Evolutionary conservation across 35 echinoderm and acorn worm genomes (phyloP).

Genomic region (Apostichopus japonicus): DNA sequence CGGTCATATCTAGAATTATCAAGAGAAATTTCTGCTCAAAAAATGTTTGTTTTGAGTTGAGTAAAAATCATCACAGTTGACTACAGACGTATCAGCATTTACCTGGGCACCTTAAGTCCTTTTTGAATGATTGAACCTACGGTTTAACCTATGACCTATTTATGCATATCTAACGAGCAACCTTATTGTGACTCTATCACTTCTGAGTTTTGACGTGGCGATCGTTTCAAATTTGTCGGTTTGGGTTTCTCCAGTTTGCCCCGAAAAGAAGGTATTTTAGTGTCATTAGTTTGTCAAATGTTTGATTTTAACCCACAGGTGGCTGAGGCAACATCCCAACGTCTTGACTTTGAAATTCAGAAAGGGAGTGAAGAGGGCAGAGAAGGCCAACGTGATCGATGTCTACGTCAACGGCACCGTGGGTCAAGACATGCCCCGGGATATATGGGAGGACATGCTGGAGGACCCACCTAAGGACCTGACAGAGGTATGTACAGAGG

Average conservation of each 20-base stretch:
- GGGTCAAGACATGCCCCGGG: constrained; percentile 81
- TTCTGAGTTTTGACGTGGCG: background rate
- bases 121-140: too few relatives aligned
- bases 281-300: background rate
- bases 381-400: constrained; percentile 97
- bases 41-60: too few relatives aligned
- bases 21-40: too few relatives aligned
- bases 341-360: constrained; percentile 81
- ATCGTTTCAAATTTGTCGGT: too few relatives aligned
- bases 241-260: too few relatives aligned
- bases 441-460: constrained; percentile 78
- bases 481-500: constrained; percentile 55
- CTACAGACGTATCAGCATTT: too few relatives aligned
- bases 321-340: constrained; percentile 90
- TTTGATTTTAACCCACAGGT: constrained; percentile 58
- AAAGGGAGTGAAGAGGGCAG: constrained; percentile 92
- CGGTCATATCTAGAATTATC: too few relatives aligned
- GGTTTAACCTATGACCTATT: too few relatives aligned
- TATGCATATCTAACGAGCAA: too few relatives aligned
- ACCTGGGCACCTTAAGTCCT: too few relatives aligned
- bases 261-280: background rate
- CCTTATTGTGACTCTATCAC: too few relatives aligned
- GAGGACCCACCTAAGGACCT: constrained; percentile 70
- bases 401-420: constrained; percentile 97
- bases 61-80: too few relatives aligned